Base-by-base conservation (phyloP, 2,797 vertebrate genomes). In the Muscicapa comitata region DNA sequence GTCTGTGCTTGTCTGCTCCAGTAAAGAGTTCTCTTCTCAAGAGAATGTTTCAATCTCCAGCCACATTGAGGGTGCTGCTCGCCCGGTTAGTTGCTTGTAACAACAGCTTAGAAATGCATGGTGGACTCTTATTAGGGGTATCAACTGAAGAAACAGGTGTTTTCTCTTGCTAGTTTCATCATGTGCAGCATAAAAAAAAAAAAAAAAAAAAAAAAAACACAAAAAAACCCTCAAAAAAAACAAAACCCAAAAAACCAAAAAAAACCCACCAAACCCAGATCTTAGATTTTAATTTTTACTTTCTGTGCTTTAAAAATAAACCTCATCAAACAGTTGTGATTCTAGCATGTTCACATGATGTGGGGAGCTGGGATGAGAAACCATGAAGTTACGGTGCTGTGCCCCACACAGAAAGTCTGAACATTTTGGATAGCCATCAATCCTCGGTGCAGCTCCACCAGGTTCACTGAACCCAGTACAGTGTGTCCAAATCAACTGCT, bases 291-390 rank as follows among this genome's bases (percentile, higher is more conserved):
- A 35, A 35, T 35, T 70, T 87, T 50, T 23, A 61, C 42, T 66
- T 70, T 29, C 28, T 38, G 4, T 43, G 37, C n/a, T 83, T 88
- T 54, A 80, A 72, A 90, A 95, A 42, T 42, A 81, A 88, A 62
- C 17, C 10, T 59, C 33, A 35, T 40, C 24, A n/a, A 71, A 58
- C 11, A 88, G 8, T 18, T 48, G 31, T 23, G 48, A 71, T 59
- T 88, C 53, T 33, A 55, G 25, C 28, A 68, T 8, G 25, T 57
- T 61, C 48, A 40, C 19, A 11, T 8, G 10, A 68, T 35, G 33
- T 4, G 1, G 5, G 37, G 29, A 75, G 54, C 20, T 84, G 50
- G 17, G 28, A 21, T 2, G 13, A 72, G 65, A 87, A 85, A 62
- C 23, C 14, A 28, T 33, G 33, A 71, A 67, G 50, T 6, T 4